A percentile compares a stretch with the other conserved stretches of the same genome.
Conservation (phyloP, 2,113 vertebrate species). For the Misgurnus mizolepis region DNA sequence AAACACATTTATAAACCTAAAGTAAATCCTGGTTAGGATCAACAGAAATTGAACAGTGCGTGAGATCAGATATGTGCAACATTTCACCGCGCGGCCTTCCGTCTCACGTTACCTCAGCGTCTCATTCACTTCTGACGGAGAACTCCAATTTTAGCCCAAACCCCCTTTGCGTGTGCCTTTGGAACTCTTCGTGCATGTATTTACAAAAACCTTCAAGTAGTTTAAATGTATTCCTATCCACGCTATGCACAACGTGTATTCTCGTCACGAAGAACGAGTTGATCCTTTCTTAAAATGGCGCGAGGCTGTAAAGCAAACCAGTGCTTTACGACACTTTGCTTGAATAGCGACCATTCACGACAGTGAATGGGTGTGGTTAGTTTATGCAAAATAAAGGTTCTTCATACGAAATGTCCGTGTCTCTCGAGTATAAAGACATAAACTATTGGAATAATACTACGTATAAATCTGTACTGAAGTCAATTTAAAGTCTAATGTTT, state of each 20-base stretch:
- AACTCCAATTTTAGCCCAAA: not conserved
- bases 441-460: too few relatives aligned
- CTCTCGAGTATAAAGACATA: not conserved
- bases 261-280: not conserved
- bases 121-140: conserved; percentile 34
- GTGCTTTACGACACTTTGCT: conserved; percentile 18
- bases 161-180: not conserved
- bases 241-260: conserved; percentile 7
- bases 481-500: too few relatives aligned
- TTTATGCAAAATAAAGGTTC: conserved; percentile 1
- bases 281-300: conserved; percentile 53
- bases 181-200: not conserved
- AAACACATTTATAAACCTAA: not conserved
- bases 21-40: not conserved
- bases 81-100: not conserved
- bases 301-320: conserved; percentile 26
- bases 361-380: not conserved
- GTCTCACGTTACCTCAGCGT: conserved; percentile 47
- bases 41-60: not conserved
- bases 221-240: not conserved
- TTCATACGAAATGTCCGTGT: not conserved
- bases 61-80: not conserved
- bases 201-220: not conserved
- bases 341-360: conserved; percentile 16
- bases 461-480: too few relatives aligned